Evolutionary conservation across 2,113 vertebrate genomes (phyloP).

Genomic region (Symphodus melops): DNA sequence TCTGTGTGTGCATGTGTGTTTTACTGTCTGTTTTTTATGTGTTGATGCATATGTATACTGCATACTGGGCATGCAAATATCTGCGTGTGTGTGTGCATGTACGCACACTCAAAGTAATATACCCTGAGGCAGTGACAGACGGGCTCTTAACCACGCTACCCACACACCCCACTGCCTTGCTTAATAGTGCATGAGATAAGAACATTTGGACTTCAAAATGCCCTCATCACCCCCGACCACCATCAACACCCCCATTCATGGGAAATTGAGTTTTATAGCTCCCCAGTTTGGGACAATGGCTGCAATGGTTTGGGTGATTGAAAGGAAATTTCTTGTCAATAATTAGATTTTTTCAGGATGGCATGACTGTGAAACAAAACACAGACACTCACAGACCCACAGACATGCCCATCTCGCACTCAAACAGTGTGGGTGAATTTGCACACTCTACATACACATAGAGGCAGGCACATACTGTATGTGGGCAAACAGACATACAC

Average conservation of each 20-base stretch:
- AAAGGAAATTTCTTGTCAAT: slow-evolving; percentile 43
- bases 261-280: slow-evolving; percentile 77
- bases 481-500: slow-evolving; percentile 28
- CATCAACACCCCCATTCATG: slow-evolving; percentile 51
- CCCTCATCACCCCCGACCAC: slow-evolving; percentile 13
- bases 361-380: slow-evolving; percentile 20
- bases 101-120: slow-evolving; percentile 52
- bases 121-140: slow-evolving; percentile 75
- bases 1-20: slow-evolving; percentile 30
- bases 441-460: not conserved
- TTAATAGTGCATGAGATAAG: slow-evolving; percentile 85
- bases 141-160: slow-evolving; percentile 76
- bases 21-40: slow-evolving; percentile 38
- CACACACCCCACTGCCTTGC: slow-evolving; percentile 76
- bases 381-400: slow-evolving; percentile 15
- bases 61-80: slow-evolving; percentile 1
- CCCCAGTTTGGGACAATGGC: slow-evolving; percentile 63
- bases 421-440: not conserved
- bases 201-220: slow-evolving; percentile 79
- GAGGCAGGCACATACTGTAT: not conserved
- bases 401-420: not conserved
- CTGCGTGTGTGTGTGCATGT: slow-evolving; percentile 14
- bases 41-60: slow-evolving; percentile 51
- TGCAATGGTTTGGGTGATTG: slow-evolving; percentile 36
- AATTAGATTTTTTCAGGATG: slow-evolving; percentile 35